These are phyloP conservation scores for Hippolais icterina DNA, from an alignment of 2,113 vertebrate species.

Conservation along the genomic window DNA sequence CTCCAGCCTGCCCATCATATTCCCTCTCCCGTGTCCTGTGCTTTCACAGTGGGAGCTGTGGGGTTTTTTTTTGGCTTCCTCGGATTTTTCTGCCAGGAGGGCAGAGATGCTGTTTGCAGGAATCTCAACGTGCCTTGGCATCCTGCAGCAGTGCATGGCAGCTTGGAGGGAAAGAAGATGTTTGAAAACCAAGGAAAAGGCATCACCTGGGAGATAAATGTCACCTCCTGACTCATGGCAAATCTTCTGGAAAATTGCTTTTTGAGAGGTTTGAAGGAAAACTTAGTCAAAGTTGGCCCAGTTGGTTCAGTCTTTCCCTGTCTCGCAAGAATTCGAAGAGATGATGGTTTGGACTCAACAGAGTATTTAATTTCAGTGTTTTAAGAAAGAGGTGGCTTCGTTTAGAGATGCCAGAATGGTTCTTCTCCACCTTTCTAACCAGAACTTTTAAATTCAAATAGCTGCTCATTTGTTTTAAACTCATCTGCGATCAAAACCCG, in stretches of 20 bases:
- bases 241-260: neutral
- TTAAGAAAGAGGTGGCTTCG: neutral
- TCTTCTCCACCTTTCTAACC: neutral
- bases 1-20: neutral
- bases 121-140: neutral
- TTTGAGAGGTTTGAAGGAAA: neutral
- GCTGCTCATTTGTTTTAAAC: neutral
- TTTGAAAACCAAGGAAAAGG: neutral
- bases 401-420: neutral
- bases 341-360: neutral
- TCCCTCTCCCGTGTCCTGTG: fast-evolving
- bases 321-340: neutral
- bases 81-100: neutral
- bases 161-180: neutral
- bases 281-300: neutral
- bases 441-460: neutral
- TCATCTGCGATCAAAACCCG: neutral
- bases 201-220: neutral
- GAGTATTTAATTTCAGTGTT: neutral
- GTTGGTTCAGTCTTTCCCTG: neutral
- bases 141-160: neutral
- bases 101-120: neutral
- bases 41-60: neutral
- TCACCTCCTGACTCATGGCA: neutral
- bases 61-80: neutral